Evolutionary conservation across 2,113 vertebrate species (phyloP).

Genomic region (Benitochromis conjunctus): DNA sequence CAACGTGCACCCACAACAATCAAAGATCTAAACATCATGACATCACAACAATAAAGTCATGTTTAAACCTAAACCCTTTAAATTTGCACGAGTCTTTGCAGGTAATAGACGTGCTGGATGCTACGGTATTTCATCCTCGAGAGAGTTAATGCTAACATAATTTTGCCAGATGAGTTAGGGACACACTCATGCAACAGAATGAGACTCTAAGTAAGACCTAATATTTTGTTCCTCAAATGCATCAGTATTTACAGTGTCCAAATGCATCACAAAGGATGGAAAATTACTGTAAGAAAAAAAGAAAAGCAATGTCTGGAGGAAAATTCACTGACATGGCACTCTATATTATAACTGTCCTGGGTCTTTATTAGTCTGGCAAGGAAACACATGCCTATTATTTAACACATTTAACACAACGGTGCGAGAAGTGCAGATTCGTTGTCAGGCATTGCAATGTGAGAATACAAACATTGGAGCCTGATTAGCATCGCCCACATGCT

Average conservation of each 20-base stretch:
- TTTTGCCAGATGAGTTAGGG: neutral
- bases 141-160: neutral
- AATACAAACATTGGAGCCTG: constrained; percentile 34
- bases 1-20: neutral
- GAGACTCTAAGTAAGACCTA: neutral
- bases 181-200: neutral
- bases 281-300: neutral
- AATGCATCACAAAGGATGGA: neutral
- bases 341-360: neutral
- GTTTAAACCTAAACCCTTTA: neutral
- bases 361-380: neutral
- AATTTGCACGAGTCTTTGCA: neutral
- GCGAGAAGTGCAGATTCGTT: neutral
- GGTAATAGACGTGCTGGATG: neutral
- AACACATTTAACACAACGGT: neutral
- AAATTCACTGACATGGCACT: neutral
- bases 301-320: neutral
- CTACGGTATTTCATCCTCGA: neutral
- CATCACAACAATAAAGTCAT: neutral
- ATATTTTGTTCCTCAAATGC: neutral
- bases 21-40: neutral
- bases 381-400: neutral
- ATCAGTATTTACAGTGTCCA: neutral
- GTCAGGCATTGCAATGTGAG: constrained; percentile 4
- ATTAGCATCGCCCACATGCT: constrained; percentile 29